Base-by-base conservation (phyloP, 2,888 invertebrate species). In the Agrilus biguttatus region DNA sequence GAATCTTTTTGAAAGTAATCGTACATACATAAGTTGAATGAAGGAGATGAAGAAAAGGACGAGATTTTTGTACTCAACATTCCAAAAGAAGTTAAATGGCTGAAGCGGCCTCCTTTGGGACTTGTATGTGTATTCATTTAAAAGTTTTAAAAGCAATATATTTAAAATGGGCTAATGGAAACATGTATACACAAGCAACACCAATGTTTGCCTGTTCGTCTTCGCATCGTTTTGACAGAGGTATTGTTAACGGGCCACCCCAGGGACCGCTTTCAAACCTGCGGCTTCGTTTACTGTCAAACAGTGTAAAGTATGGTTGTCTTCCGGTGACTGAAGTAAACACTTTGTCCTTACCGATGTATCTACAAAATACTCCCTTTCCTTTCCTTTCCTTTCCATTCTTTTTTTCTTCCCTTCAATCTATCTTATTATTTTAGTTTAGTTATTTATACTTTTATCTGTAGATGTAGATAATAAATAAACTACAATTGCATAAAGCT, bases 111-210 rank as follows among this genome's bases (percentile, higher is more conserved):
- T 51, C 52, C 53, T 57, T 56, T 53, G 48, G 44, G 48, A 49
- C 51, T 48, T 50, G 49, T 49, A 49, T 52, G 46, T 49, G 47
- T 53, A 55, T 56, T 55, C 57, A 55, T 57, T 54, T 56, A 49
- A 50, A 57, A 55, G 58, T 56, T 57, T 54, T 56, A 49, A 50
- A 57, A 55, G 58, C 56, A 55, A 60, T 60, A 60, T 60, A 60
- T 61, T 60, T 60, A 58, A 57, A 62, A 53, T 54, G 52, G 55
- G 53, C 56, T 56, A 56, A 56, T 56, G 56, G 56, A 55, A 55
- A 59, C 56, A 58, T 60, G 58, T 62, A 60, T 61, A 62, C 61
- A 61, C 55, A 61, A 58, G 49, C 53, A 53, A 28, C 28, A 28
- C 28, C 28, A 28, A 56, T 58, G 55, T 59, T 58, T 59, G 59